phyloP scores from a whole-genome alignment of 2,113 vertebrate genomes.

The Pantherophis guttatus region DNA sequence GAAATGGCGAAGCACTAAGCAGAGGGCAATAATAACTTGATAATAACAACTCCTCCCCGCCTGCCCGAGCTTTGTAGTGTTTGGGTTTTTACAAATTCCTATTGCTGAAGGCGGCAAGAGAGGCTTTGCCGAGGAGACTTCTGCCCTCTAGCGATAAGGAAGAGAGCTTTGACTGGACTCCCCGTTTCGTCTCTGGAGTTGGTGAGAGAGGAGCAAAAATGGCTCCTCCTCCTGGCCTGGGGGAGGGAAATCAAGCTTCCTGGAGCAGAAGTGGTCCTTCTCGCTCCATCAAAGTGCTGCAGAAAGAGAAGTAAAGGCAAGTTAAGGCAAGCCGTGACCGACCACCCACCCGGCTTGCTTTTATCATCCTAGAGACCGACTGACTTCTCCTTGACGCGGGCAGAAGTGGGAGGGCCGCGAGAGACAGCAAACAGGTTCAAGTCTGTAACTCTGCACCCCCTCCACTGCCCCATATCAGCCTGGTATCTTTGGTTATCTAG shows the following conservation, averaged over 20 bases:
- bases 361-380: neutral
- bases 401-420: neutral
- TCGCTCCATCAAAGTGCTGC: constrained; percentile 17
- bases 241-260: neutral
- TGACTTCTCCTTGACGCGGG: neutral
- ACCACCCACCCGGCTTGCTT: neutral
- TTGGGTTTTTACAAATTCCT: neutral
- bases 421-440: constrained; percentile 42
- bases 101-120: neutral
- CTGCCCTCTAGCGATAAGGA: neutral
- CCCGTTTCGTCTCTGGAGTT: neutral
- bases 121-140: neutral
- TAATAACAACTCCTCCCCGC: neutral
- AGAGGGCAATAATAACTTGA: neutral
- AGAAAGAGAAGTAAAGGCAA: neutral
- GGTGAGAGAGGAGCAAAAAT: neutral
- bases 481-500: constrained; percentile 58
- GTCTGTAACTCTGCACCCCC: neutral
- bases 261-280: neutral
- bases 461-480: neutral
- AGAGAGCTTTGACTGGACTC: neutral
- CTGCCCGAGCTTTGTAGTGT: constrained; percentile 8
- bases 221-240: too few species aligned
- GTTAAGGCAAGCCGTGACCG: neutral
- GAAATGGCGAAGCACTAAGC: neutral